These are phyloP conservation scores for Belonocnema kinseyi DNA, from an alignment of 1,140 invertebrate species.

Conservation along the genomic window DNA sequence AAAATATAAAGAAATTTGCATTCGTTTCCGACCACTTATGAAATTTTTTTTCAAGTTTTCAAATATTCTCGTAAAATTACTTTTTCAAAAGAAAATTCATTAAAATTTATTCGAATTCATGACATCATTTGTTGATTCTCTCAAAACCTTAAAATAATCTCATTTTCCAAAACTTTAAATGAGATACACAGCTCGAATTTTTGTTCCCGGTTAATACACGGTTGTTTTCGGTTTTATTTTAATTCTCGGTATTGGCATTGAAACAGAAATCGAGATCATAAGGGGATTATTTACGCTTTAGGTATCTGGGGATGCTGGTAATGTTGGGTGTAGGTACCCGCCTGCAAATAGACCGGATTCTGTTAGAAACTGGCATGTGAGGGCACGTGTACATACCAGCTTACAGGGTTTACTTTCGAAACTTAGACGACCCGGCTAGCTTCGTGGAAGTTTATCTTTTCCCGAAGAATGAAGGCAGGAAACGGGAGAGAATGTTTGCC, in stretches of 20 bases:
- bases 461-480: neutral
- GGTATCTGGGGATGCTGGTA: slow-evolving; percentile 10
- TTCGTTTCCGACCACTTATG: no score
- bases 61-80: no score
- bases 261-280: slow-evolving; percentile 13
- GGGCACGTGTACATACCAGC: slow-evolving; percentile 3
- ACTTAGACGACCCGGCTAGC: neutral
- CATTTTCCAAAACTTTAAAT: no score
- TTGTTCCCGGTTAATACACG: no score
- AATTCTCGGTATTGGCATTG: neutral
- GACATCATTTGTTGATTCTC: no score
- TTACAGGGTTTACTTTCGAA: slow-evolving; percentile 23
- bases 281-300: neutral
- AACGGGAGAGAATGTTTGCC: neutral
- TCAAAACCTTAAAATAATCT: no score
- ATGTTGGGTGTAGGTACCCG: slow-evolving; percentile 1
- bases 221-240: no score
- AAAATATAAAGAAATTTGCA: no score
- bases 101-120: no score
- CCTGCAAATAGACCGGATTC: slow-evolving; percentile 27
- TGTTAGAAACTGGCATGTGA: slow-evolving; percentile 1
- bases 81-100: no score
- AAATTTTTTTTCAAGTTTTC: no score
- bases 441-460: slow-evolving; percentile 19
- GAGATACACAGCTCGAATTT: no score